A percentile compares a stretch with the other conserved stretches of the same genome.
These are phyloP conservation scores for Drosophila sp. DNA, from an alignment of 1,140 invertebrate genomes.

Conservation along the genomic window DNA sequence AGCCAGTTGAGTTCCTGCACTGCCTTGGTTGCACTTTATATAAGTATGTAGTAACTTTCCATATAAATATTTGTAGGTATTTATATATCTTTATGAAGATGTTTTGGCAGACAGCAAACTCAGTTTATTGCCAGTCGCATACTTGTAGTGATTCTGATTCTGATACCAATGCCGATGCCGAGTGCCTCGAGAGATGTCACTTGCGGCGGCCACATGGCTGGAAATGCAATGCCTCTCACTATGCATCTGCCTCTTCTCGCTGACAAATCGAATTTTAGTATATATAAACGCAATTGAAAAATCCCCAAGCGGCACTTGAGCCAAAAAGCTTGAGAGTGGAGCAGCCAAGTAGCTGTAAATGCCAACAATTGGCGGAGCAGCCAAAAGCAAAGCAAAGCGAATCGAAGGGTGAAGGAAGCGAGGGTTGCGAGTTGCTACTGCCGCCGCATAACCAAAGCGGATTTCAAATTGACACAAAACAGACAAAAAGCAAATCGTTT, in stretches of 20 bases:
- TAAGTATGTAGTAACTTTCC: background rate
- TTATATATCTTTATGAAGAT: background rate
- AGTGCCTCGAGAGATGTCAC: conserved; percentile 1
- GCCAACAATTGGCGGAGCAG: conserved; percentile 70
- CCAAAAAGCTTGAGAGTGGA: conserved; percentile 31
- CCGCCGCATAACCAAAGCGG: conserved; percentile 67
- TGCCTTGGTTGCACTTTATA: background rate
- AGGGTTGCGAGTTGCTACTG: conserved; percentile 14
- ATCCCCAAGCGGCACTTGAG: conserved; percentile 73
- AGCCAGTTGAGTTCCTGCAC: background rate
- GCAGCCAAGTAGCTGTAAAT: conserved; percentile 78
- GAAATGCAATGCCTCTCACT: conserved; percentile 1
- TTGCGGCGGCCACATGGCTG: conserved; percentile 14
- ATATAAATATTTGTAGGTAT: background rate
- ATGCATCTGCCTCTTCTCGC: conserved; percentile 52
- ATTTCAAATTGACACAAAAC: conserved; percentile 81
- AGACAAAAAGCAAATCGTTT: conserved; percentile 80
- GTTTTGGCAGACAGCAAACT: background rate
- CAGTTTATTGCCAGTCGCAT: conserved; percentile 1
- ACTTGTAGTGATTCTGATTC: background rate
- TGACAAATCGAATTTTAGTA: conserved; percentile 79
- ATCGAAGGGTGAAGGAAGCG: conserved; percentile 17
- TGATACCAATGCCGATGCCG: background rate
- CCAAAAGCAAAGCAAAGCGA: conserved; percentile 44
- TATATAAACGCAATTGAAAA: conserved; percentile 78